phyloP scores from a whole-genome alignment of 2,888 invertebrate species.

The Tholera decimalis region DNA sequence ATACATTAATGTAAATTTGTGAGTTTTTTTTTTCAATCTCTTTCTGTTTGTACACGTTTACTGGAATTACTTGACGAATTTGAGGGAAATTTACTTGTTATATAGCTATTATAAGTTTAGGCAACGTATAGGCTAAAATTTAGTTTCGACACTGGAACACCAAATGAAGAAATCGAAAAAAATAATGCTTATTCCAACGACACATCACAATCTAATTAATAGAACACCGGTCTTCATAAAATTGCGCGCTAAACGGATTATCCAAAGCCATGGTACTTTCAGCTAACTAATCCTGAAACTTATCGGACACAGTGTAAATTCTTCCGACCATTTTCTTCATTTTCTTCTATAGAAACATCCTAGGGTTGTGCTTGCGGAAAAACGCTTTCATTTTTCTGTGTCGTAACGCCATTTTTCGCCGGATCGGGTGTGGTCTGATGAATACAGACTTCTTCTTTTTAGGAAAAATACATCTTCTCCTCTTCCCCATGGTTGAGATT shows the following conservation, averaged over 20 bases:
- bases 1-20: too few relatives aligned
- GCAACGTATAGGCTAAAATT: too few relatives aligned
- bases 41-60: too few relatives aligned
- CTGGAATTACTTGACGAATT: too few relatives aligned
- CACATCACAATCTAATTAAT: constrained; percentile 70
- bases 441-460: constrained; percentile 80
- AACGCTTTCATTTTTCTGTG: constrained; percentile 80
- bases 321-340: constrained; percentile 78
- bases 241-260: constrained; percentile 81
- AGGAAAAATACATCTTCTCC: constrained; percentile 73
- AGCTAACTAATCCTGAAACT: constrained; percentile 80
- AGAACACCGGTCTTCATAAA: constrained; percentile 81
- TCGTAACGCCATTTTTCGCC: constrained; percentile 77
- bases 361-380: constrained; percentile 78
- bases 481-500: constrained; percentile 74
- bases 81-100: too few relatives aligned
- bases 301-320: constrained; percentile 80
- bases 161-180: too few relatives aligned
- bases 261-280: constrained; percentile 80
- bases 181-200: neutral
- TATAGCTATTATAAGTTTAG: too few relatives aligned
- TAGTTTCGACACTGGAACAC: too few relatives aligned
- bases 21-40: too few relatives aligned
- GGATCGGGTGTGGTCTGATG: constrained; percentile 81
- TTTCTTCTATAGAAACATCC: constrained; percentile 69